Evolutionary conservation across 2,113 vertebrate species (phyloP).

Genomic region (Pelmatolapia mariae): DNA sequence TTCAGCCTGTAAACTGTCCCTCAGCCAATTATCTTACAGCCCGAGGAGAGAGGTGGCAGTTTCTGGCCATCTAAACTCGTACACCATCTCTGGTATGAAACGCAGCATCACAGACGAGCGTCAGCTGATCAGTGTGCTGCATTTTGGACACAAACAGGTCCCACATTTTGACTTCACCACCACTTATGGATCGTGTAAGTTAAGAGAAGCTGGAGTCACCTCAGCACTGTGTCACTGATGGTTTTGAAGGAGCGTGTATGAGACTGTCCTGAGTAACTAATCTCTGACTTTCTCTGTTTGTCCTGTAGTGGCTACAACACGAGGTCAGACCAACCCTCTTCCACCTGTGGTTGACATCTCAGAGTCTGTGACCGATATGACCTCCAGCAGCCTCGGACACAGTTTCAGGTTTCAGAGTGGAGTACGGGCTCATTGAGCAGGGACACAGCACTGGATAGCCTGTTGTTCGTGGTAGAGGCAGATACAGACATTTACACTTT

Average conservation of each 20-base stretch:
- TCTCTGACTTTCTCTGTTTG: neutral
- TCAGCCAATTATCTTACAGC: accelerated
- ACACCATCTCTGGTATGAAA: no score
- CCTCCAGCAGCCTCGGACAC: neutral
- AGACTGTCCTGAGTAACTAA: neutral
- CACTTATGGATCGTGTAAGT: accelerated
- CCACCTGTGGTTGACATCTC: no score
- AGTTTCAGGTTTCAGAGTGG: neutral
- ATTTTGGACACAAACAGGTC: no score
- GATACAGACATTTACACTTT: neutral
- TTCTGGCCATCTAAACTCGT: neutral
- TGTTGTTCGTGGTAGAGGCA: neutral
- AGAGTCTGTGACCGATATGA: neutral
- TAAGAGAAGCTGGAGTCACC: neutral
- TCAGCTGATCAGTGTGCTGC: no score
- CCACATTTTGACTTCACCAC: neutral
- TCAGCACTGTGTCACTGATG: neutral
- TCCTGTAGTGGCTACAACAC: neutral
- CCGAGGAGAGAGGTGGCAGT: accelerated
- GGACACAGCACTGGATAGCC: neutral
- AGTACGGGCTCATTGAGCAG: neutral
- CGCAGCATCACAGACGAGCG: no score
- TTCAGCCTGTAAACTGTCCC: neutral
- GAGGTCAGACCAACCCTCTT: no score
- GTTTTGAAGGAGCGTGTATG: accelerated